A percentile compares a stretch with the other conserved stretches of the same genome.
Conservation (phyloP, 1,140 invertebrate species). For the Reticulitermes speratus region DNA sequence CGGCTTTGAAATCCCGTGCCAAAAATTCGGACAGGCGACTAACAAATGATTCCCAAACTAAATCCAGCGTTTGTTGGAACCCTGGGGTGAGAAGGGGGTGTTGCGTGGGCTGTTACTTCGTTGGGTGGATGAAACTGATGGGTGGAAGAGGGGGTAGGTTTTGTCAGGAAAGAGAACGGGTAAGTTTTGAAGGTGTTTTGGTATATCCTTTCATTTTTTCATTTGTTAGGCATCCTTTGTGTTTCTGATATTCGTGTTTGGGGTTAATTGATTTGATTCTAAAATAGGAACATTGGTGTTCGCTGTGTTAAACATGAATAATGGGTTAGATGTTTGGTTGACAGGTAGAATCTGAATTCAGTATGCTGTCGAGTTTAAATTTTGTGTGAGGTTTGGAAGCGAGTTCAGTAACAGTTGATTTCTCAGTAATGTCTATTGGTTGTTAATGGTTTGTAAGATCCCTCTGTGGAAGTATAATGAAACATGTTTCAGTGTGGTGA, state of each 20-base stretch:
- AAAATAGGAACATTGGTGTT: not conserved
- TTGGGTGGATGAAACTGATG: not conserved
- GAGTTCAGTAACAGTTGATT: not conserved
- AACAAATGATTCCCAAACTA: not conserved
- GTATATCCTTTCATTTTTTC: not conserved
- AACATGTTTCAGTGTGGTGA: not conserved
- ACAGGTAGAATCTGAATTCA: not conserved
- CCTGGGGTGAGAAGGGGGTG: not conserved
- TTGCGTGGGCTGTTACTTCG: not conserved
- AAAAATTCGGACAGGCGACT: constrained; percentile 2
- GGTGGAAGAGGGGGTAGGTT: not conserved
- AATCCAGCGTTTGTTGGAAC: not conserved
- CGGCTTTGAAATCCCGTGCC: not conserved
- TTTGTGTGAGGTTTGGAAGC: not conserved
- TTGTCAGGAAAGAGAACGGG: not conserved
- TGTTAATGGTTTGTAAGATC: not conserved
- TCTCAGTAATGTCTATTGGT: not conserved
- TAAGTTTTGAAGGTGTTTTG: not conserved
- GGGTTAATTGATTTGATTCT: not conserved
- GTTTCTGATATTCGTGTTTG: not conserved
- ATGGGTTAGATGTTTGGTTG: not conserved
- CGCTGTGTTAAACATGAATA: not conserved
- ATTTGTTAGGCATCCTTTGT: not conserved
- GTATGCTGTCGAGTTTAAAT: not conserved
- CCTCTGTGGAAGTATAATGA: not conserved